Evolutionary conservation across 1,140 invertebrate species (phyloP), one percentile per base, ranked within the genome.

Genomic region (Drosophila baimaii): DNA sequence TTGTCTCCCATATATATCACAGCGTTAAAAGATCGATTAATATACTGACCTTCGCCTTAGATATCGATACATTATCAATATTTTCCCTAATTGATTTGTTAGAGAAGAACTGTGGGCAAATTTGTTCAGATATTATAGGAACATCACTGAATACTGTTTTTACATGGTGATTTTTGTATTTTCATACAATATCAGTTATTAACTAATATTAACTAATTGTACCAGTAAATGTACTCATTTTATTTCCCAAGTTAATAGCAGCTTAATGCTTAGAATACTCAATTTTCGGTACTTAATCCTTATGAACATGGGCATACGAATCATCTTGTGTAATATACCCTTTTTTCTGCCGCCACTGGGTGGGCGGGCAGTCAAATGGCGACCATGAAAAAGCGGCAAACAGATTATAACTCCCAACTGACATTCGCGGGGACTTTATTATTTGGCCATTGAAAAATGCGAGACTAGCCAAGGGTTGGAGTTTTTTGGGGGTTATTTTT

Each of bases 371-470:
- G 73, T 29, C 64, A 85, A 85, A 73, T 79, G 83, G 76, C 79
- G 79, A 81, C 82, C 77, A 88, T 88, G 83, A 88, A 89, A 86
- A 88, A 83, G 77, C 83, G 81, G 75, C 85, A 89, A 89, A 89
- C 80, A 84, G 84, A 89, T 89, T 89, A 89, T 89, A 89, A 89
- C 81, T 89, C 84, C 84, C 80, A 79, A 72, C 85, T 84, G 84
- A 90, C 77, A 72, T 74, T 89, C 77, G 84, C 77, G 84, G 56
- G 84, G 81, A 83, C 84, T 89, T 71, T 90, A 89, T 89, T 89
- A 89, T 89, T 89, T 89, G 66, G 81, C 77, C 85, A 89, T 89
- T 89, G 85, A 89, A 89, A 89, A 89, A 84, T 89, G 81, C 56
- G 74, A 52, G 59, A 68, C 72, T 77, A 66, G 57, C 62, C 73